phyloP scores from a whole-genome alignment of 2,888 invertebrate genomes.

The Tetramorium bicarinatum region DNA sequence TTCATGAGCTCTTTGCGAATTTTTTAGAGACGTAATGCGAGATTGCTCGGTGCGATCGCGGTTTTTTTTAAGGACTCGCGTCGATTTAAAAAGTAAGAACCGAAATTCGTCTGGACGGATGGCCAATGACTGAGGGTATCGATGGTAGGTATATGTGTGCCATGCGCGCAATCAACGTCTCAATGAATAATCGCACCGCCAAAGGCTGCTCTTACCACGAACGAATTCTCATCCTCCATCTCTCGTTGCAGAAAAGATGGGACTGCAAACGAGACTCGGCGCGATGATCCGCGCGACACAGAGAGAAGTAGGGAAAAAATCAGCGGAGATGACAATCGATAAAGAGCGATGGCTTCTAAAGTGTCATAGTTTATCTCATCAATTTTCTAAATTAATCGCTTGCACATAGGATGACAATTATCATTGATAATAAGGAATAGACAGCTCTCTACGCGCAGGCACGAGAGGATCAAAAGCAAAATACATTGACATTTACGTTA shows the following conservation, averaged over 20 bases:
- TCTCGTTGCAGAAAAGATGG: slow-evolving; percentile 42
- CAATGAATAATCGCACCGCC: slow-evolving; percentile 73
- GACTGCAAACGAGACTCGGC: slow-evolving; percentile 57
- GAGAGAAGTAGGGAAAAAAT: neutral
- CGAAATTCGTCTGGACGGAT: slow-evolving; percentile 57
- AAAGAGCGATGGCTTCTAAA: slow-evolving; percentile 2
- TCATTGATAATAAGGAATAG: neutral
- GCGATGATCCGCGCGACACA: slow-evolving; percentile 45
- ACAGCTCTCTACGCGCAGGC: neutral
- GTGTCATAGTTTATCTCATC: neutral
- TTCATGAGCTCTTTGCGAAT: slow-evolving; percentile 34
- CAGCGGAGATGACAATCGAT: neutral
- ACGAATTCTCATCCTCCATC: slow-evolving; percentile 48
- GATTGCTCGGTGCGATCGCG: slow-evolving; percentile 1
- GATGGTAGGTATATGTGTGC: slow-evolving; percentile 66
- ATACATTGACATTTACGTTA: neutral
- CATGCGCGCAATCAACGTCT: slow-evolving; percentile 74
- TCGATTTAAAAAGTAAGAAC: slow-evolving; percentile 27
- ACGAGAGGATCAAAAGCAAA: neutral
- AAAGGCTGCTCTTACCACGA: slow-evolving; percentile 60
- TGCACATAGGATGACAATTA: neutral
- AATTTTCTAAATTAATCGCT: neutral
- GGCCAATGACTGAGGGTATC: slow-evolving; percentile 14
- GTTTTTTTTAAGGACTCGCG: neutral
- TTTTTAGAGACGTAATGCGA: neutral